A percentile compares a stretch with the other conserved stretches of the same genome.
phyloP scores from a whole-genome alignment of 1,140 invertebrate genomes.

The Drosophila paulistorum region DNA sequence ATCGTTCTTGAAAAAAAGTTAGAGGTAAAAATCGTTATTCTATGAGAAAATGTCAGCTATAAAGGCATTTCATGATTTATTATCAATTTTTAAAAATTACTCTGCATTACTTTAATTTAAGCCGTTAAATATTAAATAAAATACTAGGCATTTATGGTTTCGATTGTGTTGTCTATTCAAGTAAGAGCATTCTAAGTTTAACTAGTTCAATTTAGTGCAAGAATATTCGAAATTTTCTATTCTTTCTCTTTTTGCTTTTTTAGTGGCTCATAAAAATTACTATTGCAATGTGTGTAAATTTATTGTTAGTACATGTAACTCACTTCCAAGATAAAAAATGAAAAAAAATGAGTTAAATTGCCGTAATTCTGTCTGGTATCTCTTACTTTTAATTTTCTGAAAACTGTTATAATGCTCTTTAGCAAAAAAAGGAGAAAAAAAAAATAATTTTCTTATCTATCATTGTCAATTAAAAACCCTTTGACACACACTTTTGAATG shows the following conservation, averaged over 20 bases:
- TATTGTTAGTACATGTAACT: slow-evolving; percentile 31
- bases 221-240: neutral
- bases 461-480: slow-evolving; percentile 44
- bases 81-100: too few species aligned
- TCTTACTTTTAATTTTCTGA: neutral
- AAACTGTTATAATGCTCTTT: neutral
- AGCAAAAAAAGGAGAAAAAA: neutral
- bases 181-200: slow-evolving; percentile 31
- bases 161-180: neutral
- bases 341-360: neutral
- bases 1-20: too few species aligned
- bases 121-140: too few species aligned
- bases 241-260: slow-evolving; percentile 30
- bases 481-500: slow-evolving; percentile 12
- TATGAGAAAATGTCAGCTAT: too few species aligned
- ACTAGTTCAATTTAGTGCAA: slow-evolving; percentile 8
- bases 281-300: slow-evolving; percentile 46
- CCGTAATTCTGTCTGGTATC: too few species aligned
- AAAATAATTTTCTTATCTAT: slow-evolving; percentile 3
- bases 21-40: too few species aligned
- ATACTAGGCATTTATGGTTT: too few species aligned
- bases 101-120: too few species aligned
- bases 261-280: slow-evolving; percentile 47
- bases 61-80: too few species aligned
- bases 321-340: neutral